Evolutionary conservation across 2,888 invertebrate species (phyloP), one percentile per base, ranked within the genome.

Genomic region (Mythimna ferrago): DNA sequence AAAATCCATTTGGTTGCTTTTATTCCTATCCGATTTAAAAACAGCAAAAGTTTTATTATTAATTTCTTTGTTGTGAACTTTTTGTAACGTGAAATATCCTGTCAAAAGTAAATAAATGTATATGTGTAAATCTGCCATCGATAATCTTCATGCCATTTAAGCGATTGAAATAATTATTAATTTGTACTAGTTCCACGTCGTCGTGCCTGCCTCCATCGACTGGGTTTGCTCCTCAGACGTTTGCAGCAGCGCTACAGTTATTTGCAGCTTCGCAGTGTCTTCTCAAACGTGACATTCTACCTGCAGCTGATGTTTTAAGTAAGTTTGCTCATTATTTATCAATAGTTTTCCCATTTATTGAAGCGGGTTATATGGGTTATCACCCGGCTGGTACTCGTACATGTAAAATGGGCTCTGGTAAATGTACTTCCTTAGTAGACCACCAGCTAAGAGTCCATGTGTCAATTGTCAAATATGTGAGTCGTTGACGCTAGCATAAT

Each of bases 381-480:
- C 97, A 97, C 91, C 97, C 96, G 0, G 95, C 95, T n/a, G 97
- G 26, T 26, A 26, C 26, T 26, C 26, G 97, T 2, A 97, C 97
- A 0, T 97, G 97, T 83, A 97, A 97, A 88, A 97, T 97, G 97
- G 97, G 97, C 1, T 96, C 97, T 1, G 80, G 70, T 6, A 92
- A 92, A 84, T 84, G 84, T 0, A 86, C 79, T 2, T 90, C 97
- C 0, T 97, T 97, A 0, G 97, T 97, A 0, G 94, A 96, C 11
- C 75, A 78, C 32, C 62, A 76, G 26, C 51, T 83, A 38, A 78
- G 72, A 65, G 97, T 97, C 0, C 93, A 97, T 84, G 97, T 97
- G 0, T 26, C 2, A 26, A 26, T 92, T 97, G 0, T 93, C 94
- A 71, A 92, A 95, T 14, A 1, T 1, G 26, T 2, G 26, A 26